phyloP scores from a whole-genome alignment of 2,888 invertebrate genomes.

The Unio delphinus region DNA sequence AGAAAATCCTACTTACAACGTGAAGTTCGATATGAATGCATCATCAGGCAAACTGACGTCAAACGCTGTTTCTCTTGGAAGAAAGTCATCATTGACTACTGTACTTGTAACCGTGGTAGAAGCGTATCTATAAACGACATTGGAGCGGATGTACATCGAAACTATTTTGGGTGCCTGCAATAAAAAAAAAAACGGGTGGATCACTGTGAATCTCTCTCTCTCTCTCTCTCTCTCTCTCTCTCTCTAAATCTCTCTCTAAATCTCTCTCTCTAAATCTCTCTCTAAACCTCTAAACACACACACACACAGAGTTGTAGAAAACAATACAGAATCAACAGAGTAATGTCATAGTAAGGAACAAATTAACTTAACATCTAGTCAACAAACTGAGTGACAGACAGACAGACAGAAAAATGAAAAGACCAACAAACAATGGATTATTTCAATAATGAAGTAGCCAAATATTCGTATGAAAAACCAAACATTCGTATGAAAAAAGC shows the following conservation, averaged over 20 bases:
- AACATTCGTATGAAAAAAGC: too few species aligned
- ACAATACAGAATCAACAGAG: too few species aligned
- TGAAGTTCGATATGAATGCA: constrained; percentile 64
- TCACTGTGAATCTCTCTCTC: background rate
- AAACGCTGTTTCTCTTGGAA: constrained; percentile 77
- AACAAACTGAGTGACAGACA: too few species aligned
- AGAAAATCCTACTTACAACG: constrained; percentile 40
- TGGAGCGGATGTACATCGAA: constrained; percentile 76
- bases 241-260: constrained; percentile 6
- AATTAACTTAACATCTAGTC: too few species aligned
- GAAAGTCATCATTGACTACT: constrained; percentile 76
- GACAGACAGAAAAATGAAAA: too few species aligned
- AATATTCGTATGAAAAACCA: too few species aligned
- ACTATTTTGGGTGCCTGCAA: constrained; percentile 41
- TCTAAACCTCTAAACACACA: too few species aligned
- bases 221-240: constrained; percentile 1
- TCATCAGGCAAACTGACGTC: constrained; percentile 57
- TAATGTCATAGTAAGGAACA: too few species aligned
- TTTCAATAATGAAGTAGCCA: too few species aligned
- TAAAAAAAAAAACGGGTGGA: background rate
- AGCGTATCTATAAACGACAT: constrained; percentile 79
- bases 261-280: constrained; percentile 3
- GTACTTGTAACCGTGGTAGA: constrained; percentile 78
- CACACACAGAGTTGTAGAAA: too few species aligned
- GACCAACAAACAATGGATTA: too few species aligned